These are phyloP conservation scores for Callinectes sapidus DNA, from an alignment of 2,888 invertebrate genomes.

Conservation along the genomic window DNA sequence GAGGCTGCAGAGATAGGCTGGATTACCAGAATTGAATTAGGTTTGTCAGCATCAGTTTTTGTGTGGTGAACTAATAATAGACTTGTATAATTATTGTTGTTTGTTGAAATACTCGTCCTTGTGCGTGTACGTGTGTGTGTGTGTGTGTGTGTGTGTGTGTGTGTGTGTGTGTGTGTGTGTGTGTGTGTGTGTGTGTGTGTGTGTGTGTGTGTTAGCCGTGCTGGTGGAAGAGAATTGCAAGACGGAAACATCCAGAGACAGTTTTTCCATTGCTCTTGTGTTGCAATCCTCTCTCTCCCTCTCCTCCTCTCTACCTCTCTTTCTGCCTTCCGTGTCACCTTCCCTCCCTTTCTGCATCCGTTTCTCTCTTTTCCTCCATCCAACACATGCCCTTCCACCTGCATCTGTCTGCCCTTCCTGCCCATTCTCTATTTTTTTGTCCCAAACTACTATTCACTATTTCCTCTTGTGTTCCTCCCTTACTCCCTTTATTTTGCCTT, in stretches of 20 bases:
- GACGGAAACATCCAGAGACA: neutral
- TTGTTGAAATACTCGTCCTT: neutral
- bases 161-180: conserved; percentile 20
- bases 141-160: conserved; percentile 42
- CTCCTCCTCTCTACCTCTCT: neutral
- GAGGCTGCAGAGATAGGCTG: neutral
- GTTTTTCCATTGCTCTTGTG: neutral
- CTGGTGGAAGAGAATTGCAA: neutral
- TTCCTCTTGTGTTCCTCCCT: neutral
- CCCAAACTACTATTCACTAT: neutral
- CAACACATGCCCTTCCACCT: neutral
- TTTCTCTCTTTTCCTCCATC: neutral
- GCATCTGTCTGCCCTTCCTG: conserved; percentile 9
- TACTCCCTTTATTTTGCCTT: neutral
- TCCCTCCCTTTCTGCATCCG: neutral
- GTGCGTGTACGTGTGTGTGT: conserved; percentile 24
- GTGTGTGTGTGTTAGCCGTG: neutral
- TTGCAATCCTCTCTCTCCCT: neutral
- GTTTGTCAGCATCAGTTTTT: neutral
- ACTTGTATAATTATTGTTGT: neutral
- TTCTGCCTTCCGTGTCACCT: neutral
- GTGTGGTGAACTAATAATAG: neutral
- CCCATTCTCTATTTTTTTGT: conserved; percentile 10
- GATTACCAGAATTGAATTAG: neutral
- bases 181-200: conserved; percentile 36